Evolutionary conservation across 2,113 vertebrate genomes (phyloP), one percentile per base, ranked within the genome.

Genomic region (Caloenas nicobarica): DNA sequence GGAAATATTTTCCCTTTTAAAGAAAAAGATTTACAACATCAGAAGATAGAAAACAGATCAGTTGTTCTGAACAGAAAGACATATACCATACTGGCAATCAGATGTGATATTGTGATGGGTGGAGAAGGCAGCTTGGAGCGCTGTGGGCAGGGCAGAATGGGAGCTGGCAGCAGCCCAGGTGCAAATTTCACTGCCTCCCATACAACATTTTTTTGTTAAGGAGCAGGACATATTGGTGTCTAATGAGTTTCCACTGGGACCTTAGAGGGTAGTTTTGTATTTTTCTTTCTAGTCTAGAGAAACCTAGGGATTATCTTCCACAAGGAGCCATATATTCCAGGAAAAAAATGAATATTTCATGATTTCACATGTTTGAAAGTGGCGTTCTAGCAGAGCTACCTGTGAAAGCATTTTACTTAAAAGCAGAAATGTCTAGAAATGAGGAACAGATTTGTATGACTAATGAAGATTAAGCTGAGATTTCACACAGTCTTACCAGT

Each of bases 401-500:
- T 96, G 76, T 79, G 62, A 85, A 84, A 61, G 13, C n/a, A 40
- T 89, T 93, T 95, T 83, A 33, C 48, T 81, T 72, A 57, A 65
- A 81, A 87, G 13, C 28, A 85, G 60, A 81, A 68, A 78, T 78
- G 18, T 42, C 42, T 86, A 4, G 1, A 90, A 94, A 94, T 56
- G 53, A 90, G 28, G 79, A 97, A 86, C 69, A 88, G 86, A 69
- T 84, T 56, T 72, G 31, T 79, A 89, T 69, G 83, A 54, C 61
- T 89, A 84, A 88, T 76, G 53, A 95, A 78, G 88, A 79, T 69
- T 78, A 90, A 81, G 53, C 60, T 93, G 86, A 64, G 69, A 86
- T 94, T 95, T 95, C 88, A 88, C 89, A 79, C 82, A 89, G 26
- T 81, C 21, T 86, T 84, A 81, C 53, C 36, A 92, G 31, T 56